Evolutionary conservation across 1,140 invertebrate genomes (phyloP).

Genomic region (Platyura marginata): DNA sequence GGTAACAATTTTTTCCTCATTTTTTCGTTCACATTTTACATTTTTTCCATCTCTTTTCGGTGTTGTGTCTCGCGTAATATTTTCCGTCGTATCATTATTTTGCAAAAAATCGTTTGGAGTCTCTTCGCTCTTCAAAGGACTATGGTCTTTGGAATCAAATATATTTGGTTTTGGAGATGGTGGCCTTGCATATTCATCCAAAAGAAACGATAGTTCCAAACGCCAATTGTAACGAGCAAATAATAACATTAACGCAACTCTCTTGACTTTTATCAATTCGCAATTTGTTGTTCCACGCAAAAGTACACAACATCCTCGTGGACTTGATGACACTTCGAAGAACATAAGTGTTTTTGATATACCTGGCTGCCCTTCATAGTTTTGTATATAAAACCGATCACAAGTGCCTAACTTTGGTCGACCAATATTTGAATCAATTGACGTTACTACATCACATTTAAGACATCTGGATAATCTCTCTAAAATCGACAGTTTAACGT

Average conservation of each 20-base stretch:
- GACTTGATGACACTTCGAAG: constrained; percentile 73
- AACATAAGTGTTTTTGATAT: constrained; percentile 76
- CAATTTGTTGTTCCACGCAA: constrained; percentile 55
- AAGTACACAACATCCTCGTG: constrained; percentile 76
- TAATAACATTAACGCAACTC: constrained; percentile 61
- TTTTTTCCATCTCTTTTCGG: no score
- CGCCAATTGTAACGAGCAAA: constrained; percentile 83
- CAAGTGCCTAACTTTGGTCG: constrained; percentile 72
- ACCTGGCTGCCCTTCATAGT: constrained; percentile 23
- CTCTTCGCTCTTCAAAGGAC: constrained; percentile 10
- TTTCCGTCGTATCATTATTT: background rate
- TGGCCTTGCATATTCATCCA: constrained; percentile 38
- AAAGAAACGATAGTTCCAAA: constrained; percentile 77
- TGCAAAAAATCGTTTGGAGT: background rate
- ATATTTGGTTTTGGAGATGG: constrained; percentile 19
- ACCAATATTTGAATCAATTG: constrained; percentile 72
- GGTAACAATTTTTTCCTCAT: constrained; percentile 30
- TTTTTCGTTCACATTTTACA: constrained; percentile 12
- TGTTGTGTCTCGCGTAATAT: background rate
- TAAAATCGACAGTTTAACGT: constrained; percentile 73
- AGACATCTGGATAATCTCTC: constrained; percentile 67
- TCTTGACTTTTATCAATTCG: constrained; percentile 70
- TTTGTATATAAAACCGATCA: constrained; percentile 66
- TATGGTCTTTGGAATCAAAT: constrained; percentile 22
- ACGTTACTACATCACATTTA: constrained; percentile 71